Percentiles rank a stretch among this genome's conserved stretches.
These are phyloP conservation scores for Pelodiscus sinensis DNA, from an alignment of 2,113 vertebrate genomes.

Conservation along the genomic window DNA sequence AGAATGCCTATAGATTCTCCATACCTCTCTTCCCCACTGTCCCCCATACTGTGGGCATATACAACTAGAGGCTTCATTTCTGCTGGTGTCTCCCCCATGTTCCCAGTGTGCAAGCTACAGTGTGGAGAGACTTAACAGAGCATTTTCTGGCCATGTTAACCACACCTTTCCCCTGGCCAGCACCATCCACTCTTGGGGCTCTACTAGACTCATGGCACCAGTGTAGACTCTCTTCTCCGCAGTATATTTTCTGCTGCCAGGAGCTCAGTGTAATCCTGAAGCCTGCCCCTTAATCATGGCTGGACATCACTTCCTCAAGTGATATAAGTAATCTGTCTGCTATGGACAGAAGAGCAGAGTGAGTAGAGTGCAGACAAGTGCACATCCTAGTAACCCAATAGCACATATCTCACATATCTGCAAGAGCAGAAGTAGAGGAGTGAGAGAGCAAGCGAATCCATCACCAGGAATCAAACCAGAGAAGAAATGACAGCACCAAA, in stretches of 20 bases:
- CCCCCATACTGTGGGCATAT: neutral
- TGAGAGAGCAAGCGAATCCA: accelerated
- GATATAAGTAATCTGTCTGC: neutral
- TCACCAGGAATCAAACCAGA: neutral
- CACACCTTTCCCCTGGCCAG: neutral
- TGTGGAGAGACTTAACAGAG: neutral
- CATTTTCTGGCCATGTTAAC: neutral
- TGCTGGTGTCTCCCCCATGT: neutral
- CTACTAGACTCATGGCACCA: neutral
- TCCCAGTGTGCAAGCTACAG: neutral
- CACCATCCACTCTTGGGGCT: neutral
- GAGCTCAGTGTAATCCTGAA: neutral
- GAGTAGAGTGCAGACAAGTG: neutral
- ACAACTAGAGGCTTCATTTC: neutral
- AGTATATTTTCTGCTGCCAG: neutral
- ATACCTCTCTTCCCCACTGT: neutral
- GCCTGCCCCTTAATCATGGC: neutral
- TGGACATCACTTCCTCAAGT: neutral
- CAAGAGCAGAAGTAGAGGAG: neutral
- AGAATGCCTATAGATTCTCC: accelerated
- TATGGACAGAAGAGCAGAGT: neutral
- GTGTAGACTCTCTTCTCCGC: neutral
- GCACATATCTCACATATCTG: neutral
- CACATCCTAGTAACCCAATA: neutral
- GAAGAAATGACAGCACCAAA: neutral